Evolutionary conservation across 2,797 vertebrate genomes (phyloP), one percentile per base, ranked within the genome.

Genomic region (Poliocrania exsul): DNA sequence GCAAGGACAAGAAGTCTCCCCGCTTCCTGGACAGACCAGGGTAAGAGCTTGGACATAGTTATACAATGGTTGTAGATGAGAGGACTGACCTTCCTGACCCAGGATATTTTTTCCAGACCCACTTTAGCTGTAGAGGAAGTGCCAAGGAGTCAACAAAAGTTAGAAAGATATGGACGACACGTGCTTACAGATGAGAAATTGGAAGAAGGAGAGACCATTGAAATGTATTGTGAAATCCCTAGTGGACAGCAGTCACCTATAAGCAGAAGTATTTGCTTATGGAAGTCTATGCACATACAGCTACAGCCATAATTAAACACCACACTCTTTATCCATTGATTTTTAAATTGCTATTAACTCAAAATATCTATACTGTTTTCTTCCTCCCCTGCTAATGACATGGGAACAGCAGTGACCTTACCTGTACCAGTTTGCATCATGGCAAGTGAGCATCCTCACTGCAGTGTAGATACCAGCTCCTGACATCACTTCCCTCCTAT

Each of bases 281-380:
- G 25, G 82, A 56, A 57, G 4, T 17, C 25, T 47, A 10, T 37
- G 21, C 18, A 33, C 7, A 8, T 24, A 23, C 10, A 84, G 31
- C 16, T 62, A 26, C n/a, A 79, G 53, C 24, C n/a, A 18, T 31
- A 64, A 57, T 69, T 65, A 78, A 86, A 78, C 12, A n/a, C 9
- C 7, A 51, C 19, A 20, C 33, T 11, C 20, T 72, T 65, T 47
- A 61, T 10, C 15, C 11, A 44, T 44, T 0, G 0, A 47, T 72
- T 82, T 82, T 65, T 46, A 33, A 28, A 50, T 46, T 71, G 21
- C 7, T 74, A 7, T 50, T 50, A 42, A 86, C n/a, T 40, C 25
- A 65, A 80, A 66, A 70, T 54, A 62, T 12, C 29, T 51, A 8
- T 25, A 20, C 28, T 28, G 11, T 16, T 58, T 70, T 13, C n/a